phyloP scores from a whole-genome alignment of 1,140 invertebrate genomes.

The Phymorhynchus buccinoides region DNA sequence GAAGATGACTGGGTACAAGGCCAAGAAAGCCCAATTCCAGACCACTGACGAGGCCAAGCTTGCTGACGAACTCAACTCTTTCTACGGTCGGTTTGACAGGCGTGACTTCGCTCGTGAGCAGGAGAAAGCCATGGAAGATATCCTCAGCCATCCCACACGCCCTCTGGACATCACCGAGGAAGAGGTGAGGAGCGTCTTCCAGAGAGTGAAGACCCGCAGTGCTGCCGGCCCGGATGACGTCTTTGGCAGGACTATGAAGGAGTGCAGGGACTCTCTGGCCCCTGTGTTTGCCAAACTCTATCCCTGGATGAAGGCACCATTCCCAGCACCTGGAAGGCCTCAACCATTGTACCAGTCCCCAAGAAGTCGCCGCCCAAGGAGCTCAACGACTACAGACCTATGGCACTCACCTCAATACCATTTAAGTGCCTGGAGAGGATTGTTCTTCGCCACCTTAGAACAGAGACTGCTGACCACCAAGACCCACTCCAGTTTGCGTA shows the following conservation, averaged over 20 bases:
- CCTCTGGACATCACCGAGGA: neutral
- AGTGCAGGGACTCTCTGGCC: neutral
- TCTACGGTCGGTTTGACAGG: neutral
- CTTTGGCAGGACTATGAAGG: neutral
- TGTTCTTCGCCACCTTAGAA: neutral
- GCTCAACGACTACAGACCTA: neutral
- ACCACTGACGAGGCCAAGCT: neutral
- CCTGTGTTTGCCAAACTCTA: neutral
- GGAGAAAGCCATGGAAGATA: neutral
- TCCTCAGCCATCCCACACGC: neutral
- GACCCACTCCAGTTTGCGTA: conserved; percentile 11
- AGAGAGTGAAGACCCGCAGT: neutral
- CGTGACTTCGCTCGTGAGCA: neutral
- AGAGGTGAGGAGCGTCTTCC: neutral
- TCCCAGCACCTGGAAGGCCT: conserved; percentile 4
- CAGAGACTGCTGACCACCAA: neutral
- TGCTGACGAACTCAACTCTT: neutral
- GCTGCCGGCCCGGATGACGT: neutral
- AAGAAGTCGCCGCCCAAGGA: neutral
- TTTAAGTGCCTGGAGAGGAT: conserved; percentile 15
- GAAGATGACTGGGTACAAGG: neutral
- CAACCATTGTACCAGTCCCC: neutral
- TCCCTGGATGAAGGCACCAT: neutral
- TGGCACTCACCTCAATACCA: neutral
- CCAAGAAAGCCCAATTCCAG: neutral